A percentile compares a stretch with the other conserved stretches of the same genome.
Conservation (phyloP, 1,140 invertebrate genomes). For the Cephus cinctus region DNA sequence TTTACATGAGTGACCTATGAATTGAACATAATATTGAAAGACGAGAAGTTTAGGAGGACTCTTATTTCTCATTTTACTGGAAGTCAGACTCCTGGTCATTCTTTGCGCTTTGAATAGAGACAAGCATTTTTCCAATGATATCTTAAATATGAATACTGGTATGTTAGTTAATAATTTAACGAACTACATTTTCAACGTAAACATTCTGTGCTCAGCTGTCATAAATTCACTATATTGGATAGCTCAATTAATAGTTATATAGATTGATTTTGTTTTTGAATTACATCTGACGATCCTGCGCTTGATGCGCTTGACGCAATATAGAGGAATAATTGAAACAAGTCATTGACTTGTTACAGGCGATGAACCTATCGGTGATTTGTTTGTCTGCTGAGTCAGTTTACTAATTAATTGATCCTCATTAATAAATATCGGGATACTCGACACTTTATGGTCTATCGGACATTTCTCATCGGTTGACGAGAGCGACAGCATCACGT, state of each 20-base stretch:
- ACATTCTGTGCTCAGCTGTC: not conserved
- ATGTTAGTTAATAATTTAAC: too few relatives aligned
- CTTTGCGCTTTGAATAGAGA: too few relatives aligned
- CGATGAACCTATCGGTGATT: too few relatives aligned
- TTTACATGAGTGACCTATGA: not conserved
- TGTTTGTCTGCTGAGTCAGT: constrained; percentile 15
- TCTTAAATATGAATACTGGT: too few relatives aligned
- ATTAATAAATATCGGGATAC: constrained; percentile 6
- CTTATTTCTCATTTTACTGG: too few relatives aligned
- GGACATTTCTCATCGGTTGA: constrained; percentile 11
- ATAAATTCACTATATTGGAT: not conserved
- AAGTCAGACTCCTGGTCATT: too few relatives aligned
- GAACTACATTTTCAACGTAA: not conserved
- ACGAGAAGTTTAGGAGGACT: too few relatives aligned
- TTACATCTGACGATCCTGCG: not conserved
- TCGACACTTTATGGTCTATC: not conserved
- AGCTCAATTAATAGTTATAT: not conserved
- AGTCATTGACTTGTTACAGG: constrained; percentile 3
- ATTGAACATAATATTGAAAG: constrained; percentile 5
- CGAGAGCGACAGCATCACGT: constrained; percentile 14
- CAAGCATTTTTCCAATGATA: too few relatives aligned
- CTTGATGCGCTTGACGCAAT: not conserved
- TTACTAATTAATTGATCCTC: constrained; percentile 15
- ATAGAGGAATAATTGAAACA: not conserved
- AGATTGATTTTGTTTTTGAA: too few relatives aligned